A percentile compares a stretch with the other conserved stretches of the same genome.
These are phyloP conservation scores for Pungitius pungitius DNA, from an alignment of 2,113 vertebrate genomes.

Conservation along the genomic window DNA sequence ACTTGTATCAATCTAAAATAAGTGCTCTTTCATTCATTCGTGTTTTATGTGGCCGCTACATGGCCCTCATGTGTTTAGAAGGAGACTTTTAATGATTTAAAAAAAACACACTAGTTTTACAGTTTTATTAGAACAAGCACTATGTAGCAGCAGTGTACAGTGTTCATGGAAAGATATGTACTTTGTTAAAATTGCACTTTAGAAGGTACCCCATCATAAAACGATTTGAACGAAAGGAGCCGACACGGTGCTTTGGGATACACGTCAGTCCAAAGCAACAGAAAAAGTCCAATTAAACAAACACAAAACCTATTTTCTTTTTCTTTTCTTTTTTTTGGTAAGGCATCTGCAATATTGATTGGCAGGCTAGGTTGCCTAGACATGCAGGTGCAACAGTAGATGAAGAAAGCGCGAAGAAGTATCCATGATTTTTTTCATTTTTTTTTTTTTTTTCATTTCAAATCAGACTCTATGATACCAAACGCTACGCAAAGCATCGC, in stretches of 20 bases:
- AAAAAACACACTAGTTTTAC: conserved; percentile 60
- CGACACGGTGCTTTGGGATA: conserved; percentile 81
- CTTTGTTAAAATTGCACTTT: conserved; percentile 91
- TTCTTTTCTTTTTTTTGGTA: conserved; percentile 66
- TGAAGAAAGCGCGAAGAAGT: conserved; percentile 61
- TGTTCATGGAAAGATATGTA: conserved; percentile 88
- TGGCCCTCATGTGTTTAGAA: background rate
- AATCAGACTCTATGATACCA: conserved; percentile 50
- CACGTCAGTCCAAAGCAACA: conserved; percentile 64
- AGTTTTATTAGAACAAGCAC: conserved; percentile 93
- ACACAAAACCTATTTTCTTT: conserved; percentile 57
- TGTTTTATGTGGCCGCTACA: background rate
- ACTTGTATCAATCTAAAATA: background rate
- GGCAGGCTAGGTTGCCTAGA: conserved; percentile 86
- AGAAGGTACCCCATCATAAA: conserved; percentile 85
- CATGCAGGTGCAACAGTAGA: conserved; percentile 84
- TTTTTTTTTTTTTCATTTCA: conserved; percentile 38
- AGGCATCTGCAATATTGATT: conserved; percentile 92
- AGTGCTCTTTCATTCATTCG: background rate
- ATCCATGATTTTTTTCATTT: conserved; percentile 29
- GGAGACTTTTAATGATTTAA: background rate
- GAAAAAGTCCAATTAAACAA: conserved; percentile 54
- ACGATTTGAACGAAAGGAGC: conserved; percentile 79
- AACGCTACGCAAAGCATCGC: conserved; percentile 36
- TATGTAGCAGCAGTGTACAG: conserved; percentile 90